Conservation (phyloP, 2,888 invertebrate genomes). For the Scrobipalpa costella region DNA sequence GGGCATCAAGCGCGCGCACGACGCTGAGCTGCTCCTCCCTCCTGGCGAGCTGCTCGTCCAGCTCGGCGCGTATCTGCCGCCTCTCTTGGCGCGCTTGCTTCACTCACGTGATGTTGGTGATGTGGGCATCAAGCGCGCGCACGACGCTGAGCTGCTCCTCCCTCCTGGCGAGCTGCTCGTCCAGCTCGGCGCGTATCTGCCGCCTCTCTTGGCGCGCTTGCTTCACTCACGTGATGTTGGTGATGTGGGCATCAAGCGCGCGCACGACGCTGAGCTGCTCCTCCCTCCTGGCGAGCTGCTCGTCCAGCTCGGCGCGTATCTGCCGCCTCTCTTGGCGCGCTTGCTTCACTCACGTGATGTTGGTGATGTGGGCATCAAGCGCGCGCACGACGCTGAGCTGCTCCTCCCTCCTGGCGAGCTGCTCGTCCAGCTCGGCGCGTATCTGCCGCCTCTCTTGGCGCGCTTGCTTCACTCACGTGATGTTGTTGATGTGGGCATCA, state of each 20-base stretch:
- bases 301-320: too few species aligned
- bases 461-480: conserved; percentile 50
- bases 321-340: too few species aligned
- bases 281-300: conserved; percentile 2
- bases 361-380: conserved; percentile 48
- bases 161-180: not conserved
- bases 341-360: conserved; percentile 49
- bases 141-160: conserved; percentile 21
- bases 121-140: conserved; percentile 44
- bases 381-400: conserved; percentile 28
- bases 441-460: too few species aligned
- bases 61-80: too few species aligned
- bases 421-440: not conserved
- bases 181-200: too few species aligned
- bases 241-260: conserved; percentile 47
- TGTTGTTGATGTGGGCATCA: conserved; percentile 49
- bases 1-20: conserved; percentile 41
- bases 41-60: not conserved
- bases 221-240: conserved; percentile 49
- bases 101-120: conserved; percentile 49
- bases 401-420: not conserved
- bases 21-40: conserved; percentile 9
- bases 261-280: conserved; percentile 25
- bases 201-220: too few species aligned
- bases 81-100: too few species aligned